Evolutionary conservation across 2,888 invertebrate species (phyloP), one percentile per base, ranked within the genome.

Genomic region (Rotaria socialis): DNA sequence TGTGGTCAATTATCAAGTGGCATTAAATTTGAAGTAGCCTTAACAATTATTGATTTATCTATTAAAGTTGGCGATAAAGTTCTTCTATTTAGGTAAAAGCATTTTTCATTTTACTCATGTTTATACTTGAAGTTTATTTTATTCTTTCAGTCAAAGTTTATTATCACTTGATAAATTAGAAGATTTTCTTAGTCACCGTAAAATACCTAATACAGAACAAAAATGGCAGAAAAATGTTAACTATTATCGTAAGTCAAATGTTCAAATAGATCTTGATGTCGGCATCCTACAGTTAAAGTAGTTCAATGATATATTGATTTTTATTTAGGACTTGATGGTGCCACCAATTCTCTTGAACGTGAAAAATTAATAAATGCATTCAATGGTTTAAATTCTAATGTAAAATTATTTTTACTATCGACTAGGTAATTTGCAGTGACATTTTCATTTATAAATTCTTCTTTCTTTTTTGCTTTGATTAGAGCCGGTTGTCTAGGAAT

Each of bases 331-430:
- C 92, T 99, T 88, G 98, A 99, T 92, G 99, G 99, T 47, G 96
- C 96, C 60, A 99, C 98, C 0, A 94, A 95, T 88, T 96, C 96
- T 0, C 92, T 95, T 87, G 99, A 99, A 90, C 93, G 99, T 87
- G 98, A 99, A 91, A 96, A 96, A 90, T 93, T 98, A 47, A 97
- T 99, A 88, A 96, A 96, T 91, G 95, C 96, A 90, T 99, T 98
- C 91, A 99, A 99, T 88, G 88, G 88, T 47, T 89, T 89, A 90
- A 96, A 96, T 91, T 93, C 94, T 1, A 94, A 94, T 89, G 94
- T 96, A 85, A 94, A 95, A 90, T 92, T 98, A 88, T 99, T 99
- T 91, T 93, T 99, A 86, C 96, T 99, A 74, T 98, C 97, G 0
- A 99, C 99, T 0, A 90, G 91, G 91, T 91, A 87, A 47, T 27